Conservation (phyloP, 1,140 invertebrate species). For the Cecropterus lyciades region DNA sequence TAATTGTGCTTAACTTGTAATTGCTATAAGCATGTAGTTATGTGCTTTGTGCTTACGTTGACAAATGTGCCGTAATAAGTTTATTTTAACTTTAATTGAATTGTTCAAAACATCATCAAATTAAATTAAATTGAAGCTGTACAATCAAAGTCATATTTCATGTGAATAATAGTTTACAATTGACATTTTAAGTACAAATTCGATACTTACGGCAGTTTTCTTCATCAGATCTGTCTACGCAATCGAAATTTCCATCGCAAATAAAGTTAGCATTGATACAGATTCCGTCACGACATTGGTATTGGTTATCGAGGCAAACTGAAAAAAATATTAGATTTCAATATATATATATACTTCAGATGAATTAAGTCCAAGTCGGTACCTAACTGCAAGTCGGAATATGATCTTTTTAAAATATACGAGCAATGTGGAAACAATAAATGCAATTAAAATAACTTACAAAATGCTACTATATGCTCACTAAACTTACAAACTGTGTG, state of each 20-base stretch:
- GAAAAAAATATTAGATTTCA: constrained; percentile 33
- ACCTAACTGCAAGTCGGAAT: too few species aligned
- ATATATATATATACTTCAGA: not conserved
- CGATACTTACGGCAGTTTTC: constrained; percentile 84
- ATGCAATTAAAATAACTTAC: too few species aligned
- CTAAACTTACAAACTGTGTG: too few species aligned
- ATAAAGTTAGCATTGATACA: constrained; percentile 92
- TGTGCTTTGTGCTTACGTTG: constrained; percentile 15
- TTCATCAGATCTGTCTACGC: constrained; percentile 88
- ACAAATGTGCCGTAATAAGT: constrained; percentile 3
- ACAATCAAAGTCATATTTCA: not conserved
- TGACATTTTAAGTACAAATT: not conserved
- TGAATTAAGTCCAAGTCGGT: too few species aligned
- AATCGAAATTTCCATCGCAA: constrained; percentile 85
- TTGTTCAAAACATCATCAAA: not conserved
- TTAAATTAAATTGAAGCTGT: constrained; percentile 7
- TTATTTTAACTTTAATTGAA: not conserved
- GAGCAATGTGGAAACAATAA: too few species aligned
- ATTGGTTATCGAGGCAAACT: constrained; percentile 75
- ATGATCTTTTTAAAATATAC: too few species aligned
- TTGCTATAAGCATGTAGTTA: constrained; percentile 2
- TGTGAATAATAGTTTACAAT: not conserved
- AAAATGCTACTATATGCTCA: too few species aligned
- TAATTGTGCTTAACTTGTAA: constrained; percentile 6
- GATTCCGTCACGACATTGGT: constrained; percentile 83